These are phyloP conservation scores for Acanthochromis polyacanthus DNA, from an alignment of 2,113 vertebrate genomes.

Conservation along the genomic window DNA sequence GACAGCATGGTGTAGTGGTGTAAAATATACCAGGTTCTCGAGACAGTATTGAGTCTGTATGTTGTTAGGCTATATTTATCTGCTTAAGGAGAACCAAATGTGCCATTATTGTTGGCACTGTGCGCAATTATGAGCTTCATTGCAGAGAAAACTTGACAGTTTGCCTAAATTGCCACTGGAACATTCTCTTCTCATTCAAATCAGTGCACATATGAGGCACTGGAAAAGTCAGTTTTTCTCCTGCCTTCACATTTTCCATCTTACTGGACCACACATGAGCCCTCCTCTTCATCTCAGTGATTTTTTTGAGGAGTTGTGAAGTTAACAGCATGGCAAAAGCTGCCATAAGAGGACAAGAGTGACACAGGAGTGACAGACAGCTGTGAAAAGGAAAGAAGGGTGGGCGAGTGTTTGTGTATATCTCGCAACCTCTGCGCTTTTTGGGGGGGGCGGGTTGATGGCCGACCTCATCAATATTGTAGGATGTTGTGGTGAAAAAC, in stretches of 20 bases:
- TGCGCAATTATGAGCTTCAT: slow-evolving; percentile 42
- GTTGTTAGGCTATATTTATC: slow-evolving; percentile 9
- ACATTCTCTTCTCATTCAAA: neutral
- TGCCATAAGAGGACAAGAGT: slow-evolving; percentile 1
- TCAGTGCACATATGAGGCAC: neutral
- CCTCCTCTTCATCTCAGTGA: neutral
- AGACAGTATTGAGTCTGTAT: neutral
- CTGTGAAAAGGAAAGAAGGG: slow-evolving; percentile 58
- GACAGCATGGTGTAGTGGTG: neutral
- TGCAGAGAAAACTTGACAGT: slow-evolving; percentile 29
- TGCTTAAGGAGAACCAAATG: slow-evolving; percentile 36
- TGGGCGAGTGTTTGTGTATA: slow-evolving; percentile 6
- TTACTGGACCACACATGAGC: slow-evolving; percentile 2
- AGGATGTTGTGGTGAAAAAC: slow-evolving; percentile 26
- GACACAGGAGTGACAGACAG: slow-evolving; percentile 50
- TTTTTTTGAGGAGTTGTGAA: slow-evolving; percentile 11
- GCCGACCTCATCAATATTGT: slow-evolving; percentile 40
- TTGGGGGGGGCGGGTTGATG: neutral
- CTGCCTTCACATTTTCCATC: slow-evolving; percentile 6
- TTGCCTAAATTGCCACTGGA: slow-evolving; percentile 25
- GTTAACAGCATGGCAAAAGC: slow-evolving; percentile 18
- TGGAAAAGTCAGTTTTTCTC: neutral
- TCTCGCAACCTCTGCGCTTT: slow-evolving; percentile 8
- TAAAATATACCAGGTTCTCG: neutral
- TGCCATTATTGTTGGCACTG: slow-evolving; percentile 11